A percentile compares a stretch with the other conserved stretches of the same genome.
Evolutionary conservation across 2,797 vertebrate species (phyloP).

Genomic region (Alca torda): DNA sequence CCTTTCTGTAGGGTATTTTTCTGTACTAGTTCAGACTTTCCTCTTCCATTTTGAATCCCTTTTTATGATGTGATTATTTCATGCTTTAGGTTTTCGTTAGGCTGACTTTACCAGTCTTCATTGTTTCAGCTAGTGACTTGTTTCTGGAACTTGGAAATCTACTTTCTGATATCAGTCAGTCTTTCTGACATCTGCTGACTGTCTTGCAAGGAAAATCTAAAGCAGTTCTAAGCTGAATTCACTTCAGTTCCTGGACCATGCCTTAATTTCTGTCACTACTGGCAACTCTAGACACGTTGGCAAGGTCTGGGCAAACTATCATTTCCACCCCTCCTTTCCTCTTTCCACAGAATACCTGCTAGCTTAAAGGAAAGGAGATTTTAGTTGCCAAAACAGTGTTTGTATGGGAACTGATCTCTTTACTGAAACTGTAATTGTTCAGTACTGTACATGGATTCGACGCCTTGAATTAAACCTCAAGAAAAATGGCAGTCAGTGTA

Average conservation of each 20-base stretch:
- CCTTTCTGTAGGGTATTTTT: neutral
- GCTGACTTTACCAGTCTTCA: neutral
- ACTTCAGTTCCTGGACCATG: neutral
- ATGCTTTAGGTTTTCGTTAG: neutral
- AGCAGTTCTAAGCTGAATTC: neutral
- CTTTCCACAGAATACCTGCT: neutral
- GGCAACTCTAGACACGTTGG: neutral
- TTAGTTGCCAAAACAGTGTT: neutral
- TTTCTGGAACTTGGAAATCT: neutral
- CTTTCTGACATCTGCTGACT: neutral
- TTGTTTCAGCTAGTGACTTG: neutral
- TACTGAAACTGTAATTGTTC: neutral
- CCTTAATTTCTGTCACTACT: neutral
- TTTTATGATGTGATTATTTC: neutral
- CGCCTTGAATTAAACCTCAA: neutral
- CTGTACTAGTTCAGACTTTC: neutral
- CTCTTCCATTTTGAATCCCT: neutral
- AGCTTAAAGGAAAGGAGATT: neutral
- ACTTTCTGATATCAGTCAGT: neutral
- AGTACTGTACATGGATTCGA: neutral
- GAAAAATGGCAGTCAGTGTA: neutral
- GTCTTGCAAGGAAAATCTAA: neutral
- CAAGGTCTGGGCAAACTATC: neutral
- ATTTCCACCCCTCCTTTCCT: neutral
- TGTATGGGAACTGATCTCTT: neutral